A percentile compares a stretch with the other conserved stretches of the same genome.
Conservation (phyloP, 2,113 vertebrate species). For the Chaetops frenatus region DNA sequence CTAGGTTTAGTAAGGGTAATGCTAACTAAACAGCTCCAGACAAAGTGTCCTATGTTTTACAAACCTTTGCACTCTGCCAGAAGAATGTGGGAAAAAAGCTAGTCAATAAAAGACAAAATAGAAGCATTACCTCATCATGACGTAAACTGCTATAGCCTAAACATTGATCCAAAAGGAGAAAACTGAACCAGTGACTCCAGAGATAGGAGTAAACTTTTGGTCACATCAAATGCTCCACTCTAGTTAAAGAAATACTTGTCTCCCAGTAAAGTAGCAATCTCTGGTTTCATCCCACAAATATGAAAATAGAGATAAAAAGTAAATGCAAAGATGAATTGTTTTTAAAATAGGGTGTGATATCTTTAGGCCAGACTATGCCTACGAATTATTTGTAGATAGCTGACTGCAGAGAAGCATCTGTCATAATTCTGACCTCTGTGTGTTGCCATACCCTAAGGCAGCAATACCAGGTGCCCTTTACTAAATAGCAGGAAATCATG, state of each 20-base stretch:
- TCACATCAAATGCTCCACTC: neutral
- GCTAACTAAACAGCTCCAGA: conserved; percentile 32
- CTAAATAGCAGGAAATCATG: neutral
- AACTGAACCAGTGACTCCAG: neutral
- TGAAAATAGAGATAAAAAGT: neutral
- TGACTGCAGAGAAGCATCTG: neutral
- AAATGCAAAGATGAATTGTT: neutral
- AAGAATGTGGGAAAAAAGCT: conserved; percentile 54
- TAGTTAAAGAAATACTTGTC: neutral
- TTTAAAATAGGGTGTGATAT: neutral
- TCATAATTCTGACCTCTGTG: neutral
- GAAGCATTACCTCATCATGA: conserved; percentile 45
- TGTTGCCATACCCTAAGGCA: neutral
- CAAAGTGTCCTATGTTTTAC: conserved; percentile 23
- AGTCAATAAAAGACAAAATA: conserved; percentile 62
- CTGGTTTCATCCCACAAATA: neutral
- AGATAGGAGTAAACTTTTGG: neutral
- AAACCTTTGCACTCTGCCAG: conserved; percentile 39
- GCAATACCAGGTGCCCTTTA: neutral
- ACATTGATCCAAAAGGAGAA: conserved; percentile 25
- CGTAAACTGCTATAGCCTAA: conserved; percentile 42
- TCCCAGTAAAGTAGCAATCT: neutral
- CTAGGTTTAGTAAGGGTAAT: conserved; percentile 26
- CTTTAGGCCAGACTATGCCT: neutral
- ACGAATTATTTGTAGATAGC: neutral